Conservation (phyloP, 2,113 vertebrate species). For the Machaerirhynchus nigripectus region DNA sequence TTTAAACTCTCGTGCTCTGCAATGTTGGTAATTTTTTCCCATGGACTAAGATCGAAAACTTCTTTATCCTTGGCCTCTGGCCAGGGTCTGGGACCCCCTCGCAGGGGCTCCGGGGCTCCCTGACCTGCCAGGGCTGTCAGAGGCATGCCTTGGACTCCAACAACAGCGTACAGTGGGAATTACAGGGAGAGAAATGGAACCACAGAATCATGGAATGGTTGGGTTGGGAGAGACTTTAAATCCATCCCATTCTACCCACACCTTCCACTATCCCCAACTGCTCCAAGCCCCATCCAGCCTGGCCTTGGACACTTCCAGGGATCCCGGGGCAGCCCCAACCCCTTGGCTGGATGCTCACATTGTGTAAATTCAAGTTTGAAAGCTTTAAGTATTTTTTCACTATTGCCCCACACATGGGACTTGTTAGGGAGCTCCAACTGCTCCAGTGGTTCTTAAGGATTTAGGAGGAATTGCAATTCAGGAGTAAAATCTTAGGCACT, state of each 20-base stretch:
- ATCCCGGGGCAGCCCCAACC: neutral
- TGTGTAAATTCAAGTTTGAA: neutral
- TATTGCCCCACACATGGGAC: neutral
- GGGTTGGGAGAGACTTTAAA: neutral
- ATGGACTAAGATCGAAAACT: too few species aligned
- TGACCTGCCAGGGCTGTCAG: too few species aligned
- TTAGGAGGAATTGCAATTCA: neutral
- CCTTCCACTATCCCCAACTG: neutral
- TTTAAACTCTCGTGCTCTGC: too few species aligned
- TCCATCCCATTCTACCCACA: neutral
- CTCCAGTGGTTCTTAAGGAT: neutral
- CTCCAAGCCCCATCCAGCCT: neutral
- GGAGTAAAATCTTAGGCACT: neutral
- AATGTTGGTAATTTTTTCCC: too few species aligned
- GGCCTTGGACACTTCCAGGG: neutral
- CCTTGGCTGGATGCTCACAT: neutral
- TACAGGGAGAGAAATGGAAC: neutral
- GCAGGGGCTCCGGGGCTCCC: too few species aligned
- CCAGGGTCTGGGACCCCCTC: too few species aligned
- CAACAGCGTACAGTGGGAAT: neutral
- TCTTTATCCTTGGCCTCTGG: too few species aligned
- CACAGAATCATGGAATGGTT: neutral
- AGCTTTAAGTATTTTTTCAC: neutral
- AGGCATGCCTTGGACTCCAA: too few species aligned
- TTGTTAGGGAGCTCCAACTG: neutral